Conservation (phyloP, 2,797 vertebrate genomes). For the Myotis myotis region DNA sequence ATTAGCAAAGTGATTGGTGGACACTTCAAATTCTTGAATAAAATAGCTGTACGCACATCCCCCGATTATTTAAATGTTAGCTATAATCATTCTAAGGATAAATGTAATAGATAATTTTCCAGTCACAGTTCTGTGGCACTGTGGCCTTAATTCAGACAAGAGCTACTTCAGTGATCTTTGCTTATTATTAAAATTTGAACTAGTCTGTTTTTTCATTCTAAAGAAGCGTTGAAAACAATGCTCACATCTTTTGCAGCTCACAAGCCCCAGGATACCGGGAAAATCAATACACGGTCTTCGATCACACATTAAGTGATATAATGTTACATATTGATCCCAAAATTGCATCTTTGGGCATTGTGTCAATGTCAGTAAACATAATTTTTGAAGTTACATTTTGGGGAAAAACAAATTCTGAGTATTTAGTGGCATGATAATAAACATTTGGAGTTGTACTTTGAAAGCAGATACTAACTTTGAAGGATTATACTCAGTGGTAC, state of each 20-base stretch:
- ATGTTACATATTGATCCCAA: not conserved
- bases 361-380: not conserved
- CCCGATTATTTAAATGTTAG: not conserved
- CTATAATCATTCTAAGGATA: not conserved
- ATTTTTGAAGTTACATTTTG: not conserved
- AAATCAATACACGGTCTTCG: not conserved
- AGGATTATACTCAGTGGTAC: not conserved
- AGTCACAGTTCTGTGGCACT: not conserved
- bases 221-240: not conserved
- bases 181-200: not conserved
- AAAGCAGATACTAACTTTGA: not conserved
- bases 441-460: not conserved
- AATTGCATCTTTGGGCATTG: not conserved
- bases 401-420: not conserved
- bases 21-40: slow-evolving; percentile 3
- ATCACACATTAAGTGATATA: not conserved
- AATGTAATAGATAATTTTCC: not conserved
- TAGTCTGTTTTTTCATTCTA: not conserved
- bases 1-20: not conserved
- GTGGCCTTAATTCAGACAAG: not conserved
- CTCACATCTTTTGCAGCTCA: not conserved
- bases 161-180: not conserved
- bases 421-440: not conserved
- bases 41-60: not conserved
- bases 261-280: not conserved